Conservation (phyloP, 2,113 vertebrate genomes). For the Eleginops maclovinus region DNA sequence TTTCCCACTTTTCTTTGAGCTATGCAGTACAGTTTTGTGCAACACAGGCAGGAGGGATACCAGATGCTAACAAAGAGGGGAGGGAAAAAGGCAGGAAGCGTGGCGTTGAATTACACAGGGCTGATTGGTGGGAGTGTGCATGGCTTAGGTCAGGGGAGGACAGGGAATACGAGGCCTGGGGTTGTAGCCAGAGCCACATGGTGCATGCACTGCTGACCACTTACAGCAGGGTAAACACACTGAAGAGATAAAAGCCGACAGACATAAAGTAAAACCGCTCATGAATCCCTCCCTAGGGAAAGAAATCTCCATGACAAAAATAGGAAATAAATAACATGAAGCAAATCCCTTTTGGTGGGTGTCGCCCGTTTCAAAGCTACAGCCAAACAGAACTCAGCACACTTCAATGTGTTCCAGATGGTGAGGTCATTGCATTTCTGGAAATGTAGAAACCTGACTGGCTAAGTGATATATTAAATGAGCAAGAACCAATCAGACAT, state of each 20-base stretch:
- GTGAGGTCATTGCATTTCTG: constrained; percentile 59
- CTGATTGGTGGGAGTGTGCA: constrained; percentile 53
- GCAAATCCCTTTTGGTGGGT: constrained; percentile 1
- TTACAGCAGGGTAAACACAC: constrained; percentile 36
- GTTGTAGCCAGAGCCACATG: constrained; percentile 58
- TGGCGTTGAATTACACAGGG: constrained; percentile 68
- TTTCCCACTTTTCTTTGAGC: background rate
- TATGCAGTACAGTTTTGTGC: constrained; percentile 19
- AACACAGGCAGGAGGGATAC: constrained; percentile 21
- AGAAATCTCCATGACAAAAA: constrained; percentile 17
- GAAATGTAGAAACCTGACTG: constrained; percentile 29
- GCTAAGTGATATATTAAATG: constrained; percentile 39
- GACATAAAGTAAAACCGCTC: constrained; percentile 37
- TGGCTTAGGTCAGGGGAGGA: constrained; percentile 68
- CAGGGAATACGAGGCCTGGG: constrained; percentile 55
- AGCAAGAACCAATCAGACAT: constrained; percentile 15
- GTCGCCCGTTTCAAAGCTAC: constrained; percentile 20
- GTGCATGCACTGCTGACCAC: constrained; percentile 34
- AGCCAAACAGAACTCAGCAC: constrained; percentile 10
- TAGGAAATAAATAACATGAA: constrained; percentile 15
- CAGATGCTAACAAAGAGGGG: constrained; percentile 35
- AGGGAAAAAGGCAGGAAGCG: constrained; percentile 54
- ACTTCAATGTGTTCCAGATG: constrained; percentile 72
- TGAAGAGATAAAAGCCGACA: constrained; percentile 44
- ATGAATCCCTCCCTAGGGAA: background rate